Conservation (phyloP, 2,888 invertebrate genomes). For the Ypsolopha scabrella region DNA sequence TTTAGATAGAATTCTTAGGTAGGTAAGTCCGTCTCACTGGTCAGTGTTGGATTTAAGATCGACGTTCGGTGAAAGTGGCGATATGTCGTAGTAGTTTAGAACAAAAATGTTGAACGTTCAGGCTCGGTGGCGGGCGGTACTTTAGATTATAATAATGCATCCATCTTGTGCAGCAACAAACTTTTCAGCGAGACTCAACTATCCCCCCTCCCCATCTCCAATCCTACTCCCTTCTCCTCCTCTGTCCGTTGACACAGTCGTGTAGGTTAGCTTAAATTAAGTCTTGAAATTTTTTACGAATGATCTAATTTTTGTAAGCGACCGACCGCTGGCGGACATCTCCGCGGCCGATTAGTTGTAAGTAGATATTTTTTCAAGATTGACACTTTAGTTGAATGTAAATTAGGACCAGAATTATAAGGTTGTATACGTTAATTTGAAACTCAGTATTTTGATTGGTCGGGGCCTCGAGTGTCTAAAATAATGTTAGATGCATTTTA, state of each 20-base stretch:
- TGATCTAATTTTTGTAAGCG: slow-evolving; percentile 16
- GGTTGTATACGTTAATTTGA: background rate
- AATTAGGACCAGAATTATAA: background rate
- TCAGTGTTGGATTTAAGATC: slow-evolving; percentile 15
- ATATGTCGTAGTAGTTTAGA: slow-evolving; percentile 31
- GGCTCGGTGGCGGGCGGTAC: slow-evolving; percentile 19
- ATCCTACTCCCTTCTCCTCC: slow-evolving; percentile 15
- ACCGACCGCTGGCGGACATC: slow-evolving; percentile 27
- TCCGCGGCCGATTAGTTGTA: slow-evolving; percentile 33
- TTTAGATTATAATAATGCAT: slow-evolving; percentile 45
- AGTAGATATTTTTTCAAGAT: slow-evolving; percentile 33
- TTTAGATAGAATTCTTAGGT: background rate
- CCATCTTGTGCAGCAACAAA: slow-evolving; percentile 60
- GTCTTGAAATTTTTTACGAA: slow-evolving; percentile 22
- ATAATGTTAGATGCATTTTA: slow-evolving; percentile 43
- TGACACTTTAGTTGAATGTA: background rate
- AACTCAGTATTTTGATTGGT: slow-evolving; percentile 18
- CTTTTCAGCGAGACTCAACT: slow-evolving; percentile 51
- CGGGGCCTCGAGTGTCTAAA: slow-evolving; percentile 29
- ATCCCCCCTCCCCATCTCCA: slow-evolving; percentile 15
- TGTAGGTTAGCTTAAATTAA: slow-evolving; percentile 3
- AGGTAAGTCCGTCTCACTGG: slow-evolving; percentile 30
- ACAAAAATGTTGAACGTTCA: slow-evolving; percentile 27
- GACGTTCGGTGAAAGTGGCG: slow-evolving; percentile 20
- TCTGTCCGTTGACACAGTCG: slow-evolving; percentile 17